Base-by-base conservation (phyloP, 2,113 vertebrate genomes). In the Ceyx melanurus region DNA sequence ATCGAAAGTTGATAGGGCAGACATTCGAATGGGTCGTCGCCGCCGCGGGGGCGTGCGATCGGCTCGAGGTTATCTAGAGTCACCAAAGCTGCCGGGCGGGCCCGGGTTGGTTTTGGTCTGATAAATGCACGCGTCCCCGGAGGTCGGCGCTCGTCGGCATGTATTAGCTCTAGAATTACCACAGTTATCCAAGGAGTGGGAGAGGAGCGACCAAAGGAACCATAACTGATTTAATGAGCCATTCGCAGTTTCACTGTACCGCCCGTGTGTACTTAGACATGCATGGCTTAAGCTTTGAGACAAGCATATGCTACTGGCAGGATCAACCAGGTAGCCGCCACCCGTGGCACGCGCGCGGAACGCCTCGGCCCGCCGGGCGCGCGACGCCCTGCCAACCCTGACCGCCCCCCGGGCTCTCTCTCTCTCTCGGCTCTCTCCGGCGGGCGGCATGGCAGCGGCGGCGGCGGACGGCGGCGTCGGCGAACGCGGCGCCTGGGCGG, bases 1-100 rank as follows among this genome's bases (percentile, higher is more conserved):
- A 60, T 85, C 60, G 11, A 85, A 85, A 85, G 74, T 54, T 85
- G 88, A 90, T 84, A 76, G 62, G 62, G 35, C 89, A 86, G 82
- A 76, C 12, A 43, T 81, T 75, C 5, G 28, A 80, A 74, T 67
- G 72, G 9, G 7, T 20, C 21, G n/a, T 84, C 11, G 40, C 46
- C 6, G 17, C 15, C 26, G 1, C 13, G 26, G 35, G 21, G 62
- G 33, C 18, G 29, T 74, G 75, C 42, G 17, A 90, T 90, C 29
- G 6, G 64, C 29, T 37, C 26, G 9, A 61, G 21, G 64, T 78
- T 71, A 71, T 54, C 61, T 40, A n/a, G 82, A 86, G 26, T 74
- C 75, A 75, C 35, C 75, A 68, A 50, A 86, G 25, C 68, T 18
- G 48, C 68, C 8, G 17, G 75, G 37, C 12, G 15, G 18, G 76